Evolutionary conservation across 2,113 vertebrate species (phyloP).

Genomic region (Nothobranchius kuhntae): DNA sequence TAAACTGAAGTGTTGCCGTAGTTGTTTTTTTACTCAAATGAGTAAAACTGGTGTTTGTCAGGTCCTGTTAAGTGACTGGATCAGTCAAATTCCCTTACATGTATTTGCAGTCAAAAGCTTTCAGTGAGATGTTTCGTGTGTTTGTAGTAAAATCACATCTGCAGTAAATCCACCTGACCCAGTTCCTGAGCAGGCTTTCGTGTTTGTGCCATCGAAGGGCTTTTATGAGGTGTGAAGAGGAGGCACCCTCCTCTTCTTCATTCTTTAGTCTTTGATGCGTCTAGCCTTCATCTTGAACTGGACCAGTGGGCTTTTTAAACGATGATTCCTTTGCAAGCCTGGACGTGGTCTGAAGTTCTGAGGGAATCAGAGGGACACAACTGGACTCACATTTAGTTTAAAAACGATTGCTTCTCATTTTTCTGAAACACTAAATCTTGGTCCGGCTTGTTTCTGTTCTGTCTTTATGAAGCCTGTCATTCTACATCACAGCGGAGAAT

Average conservation of each 20-base stretch:
- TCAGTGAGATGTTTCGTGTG: no score
- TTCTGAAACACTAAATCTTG: no score
- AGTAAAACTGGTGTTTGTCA: no score
- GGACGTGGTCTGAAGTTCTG: not conserved
- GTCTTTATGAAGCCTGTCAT: no score
- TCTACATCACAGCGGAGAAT: no score
- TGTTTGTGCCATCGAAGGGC: not conserved
- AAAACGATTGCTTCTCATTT: no score
- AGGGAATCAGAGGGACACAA: not conserved
- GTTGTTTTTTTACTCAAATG: no score
- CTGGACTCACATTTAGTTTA: not conserved
- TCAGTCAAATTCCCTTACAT: not conserved
- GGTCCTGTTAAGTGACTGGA: not conserved
- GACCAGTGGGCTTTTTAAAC: not conserved
- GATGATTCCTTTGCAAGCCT: not conserved
- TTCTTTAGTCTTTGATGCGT: not conserved
- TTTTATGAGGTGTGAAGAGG: not conserved
- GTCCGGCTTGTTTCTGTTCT: no score
- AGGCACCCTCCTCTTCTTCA: not conserved
- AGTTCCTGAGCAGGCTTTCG: not conserved
- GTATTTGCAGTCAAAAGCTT: not conserved
- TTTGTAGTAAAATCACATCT: not conserved
- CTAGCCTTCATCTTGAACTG: not conserved
- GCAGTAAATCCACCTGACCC: not conserved
- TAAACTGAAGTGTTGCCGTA: no score